phyloP scores from a whole-genome alignment of 2,888 invertebrate genomes.

The Nezara viridula region DNA sequence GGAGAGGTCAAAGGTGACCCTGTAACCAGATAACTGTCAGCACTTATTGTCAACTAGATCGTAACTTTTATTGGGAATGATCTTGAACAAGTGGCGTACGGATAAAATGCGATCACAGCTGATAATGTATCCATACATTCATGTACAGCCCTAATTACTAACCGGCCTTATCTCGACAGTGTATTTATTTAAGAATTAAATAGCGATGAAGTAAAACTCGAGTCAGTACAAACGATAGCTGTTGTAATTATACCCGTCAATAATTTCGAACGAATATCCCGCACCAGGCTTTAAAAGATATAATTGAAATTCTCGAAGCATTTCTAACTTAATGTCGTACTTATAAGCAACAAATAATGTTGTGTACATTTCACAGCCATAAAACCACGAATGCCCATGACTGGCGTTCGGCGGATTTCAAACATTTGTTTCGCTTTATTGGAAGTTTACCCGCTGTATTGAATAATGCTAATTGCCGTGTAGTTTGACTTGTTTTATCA shows the following conservation, averaged over 20 bases:
- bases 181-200: not conserved
- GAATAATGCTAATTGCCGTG: no score
- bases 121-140: not conserved
- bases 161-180: not conserved
- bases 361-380: not conserved
- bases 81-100: not conserved
- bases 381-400: not conserved
- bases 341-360: not conserved
- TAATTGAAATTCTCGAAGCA: not conserved
- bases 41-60: not conserved
- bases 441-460: no score
- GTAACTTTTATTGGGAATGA: not conserved
- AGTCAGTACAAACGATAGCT: not conserved
- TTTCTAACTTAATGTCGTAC: not conserved
- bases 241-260: not conserved
- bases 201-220: not conserved
- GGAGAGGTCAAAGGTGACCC: not conserved
- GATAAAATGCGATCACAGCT: not conserved
- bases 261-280: not conserved
- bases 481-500: no score
- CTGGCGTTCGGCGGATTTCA: no score
- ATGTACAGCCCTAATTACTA: not conserved
- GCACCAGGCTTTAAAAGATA: not conserved
- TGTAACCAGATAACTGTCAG: not conserved
- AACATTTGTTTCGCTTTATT: no score